Conservation (phyloP, 2,888 invertebrate genomes). For the Gerris lacustris region DNA sequence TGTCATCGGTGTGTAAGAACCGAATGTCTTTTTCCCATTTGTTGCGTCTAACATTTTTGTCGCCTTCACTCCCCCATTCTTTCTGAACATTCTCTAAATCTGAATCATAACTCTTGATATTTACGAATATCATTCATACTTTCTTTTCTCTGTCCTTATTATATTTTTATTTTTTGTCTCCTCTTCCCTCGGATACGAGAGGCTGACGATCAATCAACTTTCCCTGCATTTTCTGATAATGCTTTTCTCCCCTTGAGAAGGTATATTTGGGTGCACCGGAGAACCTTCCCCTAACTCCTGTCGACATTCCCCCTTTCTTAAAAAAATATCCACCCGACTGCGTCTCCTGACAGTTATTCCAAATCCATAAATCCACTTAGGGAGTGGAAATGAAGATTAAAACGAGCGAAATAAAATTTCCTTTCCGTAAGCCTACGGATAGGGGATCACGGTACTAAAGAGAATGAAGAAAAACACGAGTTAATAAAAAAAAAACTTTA, state of each 20-base stretch:
- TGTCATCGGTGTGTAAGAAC: neutral
- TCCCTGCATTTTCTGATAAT: neutral
- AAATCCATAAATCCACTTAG: constrained; percentile 3
- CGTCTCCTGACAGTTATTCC: constrained; percentile 1
- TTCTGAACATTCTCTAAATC: neutral
- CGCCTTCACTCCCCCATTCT: neutral
- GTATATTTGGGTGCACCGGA: neutral
- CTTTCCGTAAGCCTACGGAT: neutral
- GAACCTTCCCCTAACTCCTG: neutral
- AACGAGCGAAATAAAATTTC: constrained; percentile 5
- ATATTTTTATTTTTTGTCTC: neutral
- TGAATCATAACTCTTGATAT: constrained; percentile 5
- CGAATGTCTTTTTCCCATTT: constrained; percentile 1
- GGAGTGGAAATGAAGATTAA: neutral
- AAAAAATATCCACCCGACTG: constrained; percentile 3
- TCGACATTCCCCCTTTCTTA: neutral
- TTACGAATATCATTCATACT: constrained; percentile 5
- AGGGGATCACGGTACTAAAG: neutral
- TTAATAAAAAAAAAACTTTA: neutral
- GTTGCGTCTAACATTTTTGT: neutral
- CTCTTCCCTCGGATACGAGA: neutral
- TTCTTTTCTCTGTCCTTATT: neutral
- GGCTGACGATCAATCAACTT: neutral
- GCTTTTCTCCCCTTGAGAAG: neutral
- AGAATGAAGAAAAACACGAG: neutral